phyloP scores from a whole-genome alignment of 2,888 invertebrate species.

The Plebejus argus region DNA sequence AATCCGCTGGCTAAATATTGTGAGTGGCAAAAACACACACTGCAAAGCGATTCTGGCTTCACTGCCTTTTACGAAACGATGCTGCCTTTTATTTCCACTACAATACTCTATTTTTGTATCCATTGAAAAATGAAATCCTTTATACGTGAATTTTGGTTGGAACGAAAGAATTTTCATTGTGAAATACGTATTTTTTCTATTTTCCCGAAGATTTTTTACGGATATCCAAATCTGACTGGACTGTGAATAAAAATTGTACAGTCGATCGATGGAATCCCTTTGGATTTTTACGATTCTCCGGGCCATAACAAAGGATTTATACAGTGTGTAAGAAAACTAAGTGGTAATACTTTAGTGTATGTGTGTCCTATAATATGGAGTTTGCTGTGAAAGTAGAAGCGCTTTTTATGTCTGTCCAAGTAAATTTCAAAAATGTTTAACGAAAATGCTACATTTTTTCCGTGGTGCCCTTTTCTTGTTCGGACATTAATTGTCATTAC shows the following conservation, averaged over 20 bases:
- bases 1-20: conserved; percentile 24
- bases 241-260: conserved; percentile 24
- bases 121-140: conserved; percentile 22
- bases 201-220: neutral
- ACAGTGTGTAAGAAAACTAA: no score
- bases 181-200: conserved; percentile 8
- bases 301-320: neutral
- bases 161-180: conserved; percentile 19
- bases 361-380: no score
- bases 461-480: no score
- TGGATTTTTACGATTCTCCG: neutral
- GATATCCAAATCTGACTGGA: neutral
- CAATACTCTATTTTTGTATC: conserved; percentile 27
- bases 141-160: conserved; percentile 9
- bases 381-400: no score
- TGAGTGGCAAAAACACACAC: conserved; percentile 13
- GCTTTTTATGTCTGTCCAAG: no score
- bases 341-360: no score
- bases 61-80: conserved; percentile 18
- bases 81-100: conserved; percentile 23
- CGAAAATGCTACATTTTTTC: no score
- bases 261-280: neutral
- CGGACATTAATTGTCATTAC: no score
- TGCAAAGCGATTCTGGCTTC: conserved; percentile 5
- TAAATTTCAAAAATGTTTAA: no score